Evolutionary conservation across 2,797 vertebrate genomes (phyloP).

Genomic region (Lithobates sylvaticus): DNA sequence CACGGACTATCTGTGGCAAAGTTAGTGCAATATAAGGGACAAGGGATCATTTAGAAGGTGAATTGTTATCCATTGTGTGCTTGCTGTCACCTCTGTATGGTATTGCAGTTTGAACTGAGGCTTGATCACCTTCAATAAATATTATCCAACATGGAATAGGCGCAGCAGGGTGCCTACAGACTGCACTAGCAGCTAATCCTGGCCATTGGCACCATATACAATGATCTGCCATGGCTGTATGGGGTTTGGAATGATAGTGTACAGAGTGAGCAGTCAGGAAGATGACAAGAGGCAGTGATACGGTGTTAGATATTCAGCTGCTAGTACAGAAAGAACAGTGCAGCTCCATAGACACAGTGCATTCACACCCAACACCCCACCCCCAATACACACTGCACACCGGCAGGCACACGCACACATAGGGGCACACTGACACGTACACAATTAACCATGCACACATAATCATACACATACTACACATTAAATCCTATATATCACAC

Average conservation of each 20-base stretch:
- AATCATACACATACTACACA: neutral
- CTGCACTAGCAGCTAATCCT: no score
- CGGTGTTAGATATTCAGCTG: neutral
- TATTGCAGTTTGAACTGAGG: neutral
- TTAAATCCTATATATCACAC: neutral
- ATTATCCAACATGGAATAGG: neutral
- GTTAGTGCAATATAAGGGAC: neutral
- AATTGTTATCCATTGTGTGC: neutral
- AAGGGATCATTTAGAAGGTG: neutral
- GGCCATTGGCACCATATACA: neutral
- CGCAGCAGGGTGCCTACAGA: no score
- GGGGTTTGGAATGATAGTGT: neutral
- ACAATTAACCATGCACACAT: neutral
- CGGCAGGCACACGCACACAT: neutral
- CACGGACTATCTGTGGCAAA: neutral
- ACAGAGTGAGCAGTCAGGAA: neutral
- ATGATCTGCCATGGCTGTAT: neutral
- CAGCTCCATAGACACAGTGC: conserved; percentile 24
- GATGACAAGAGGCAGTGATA: neutral
- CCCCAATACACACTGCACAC: conserved; percentile 15
- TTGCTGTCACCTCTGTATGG: neutral
- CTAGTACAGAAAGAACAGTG: neutral
- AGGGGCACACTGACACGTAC: neutral
- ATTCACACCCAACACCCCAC: conserved; percentile 41
- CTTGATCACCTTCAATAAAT: neutral